Base-by-base conservation (phyloP, 2,797 vertebrate species). In the Lates japonicus region DNA sequence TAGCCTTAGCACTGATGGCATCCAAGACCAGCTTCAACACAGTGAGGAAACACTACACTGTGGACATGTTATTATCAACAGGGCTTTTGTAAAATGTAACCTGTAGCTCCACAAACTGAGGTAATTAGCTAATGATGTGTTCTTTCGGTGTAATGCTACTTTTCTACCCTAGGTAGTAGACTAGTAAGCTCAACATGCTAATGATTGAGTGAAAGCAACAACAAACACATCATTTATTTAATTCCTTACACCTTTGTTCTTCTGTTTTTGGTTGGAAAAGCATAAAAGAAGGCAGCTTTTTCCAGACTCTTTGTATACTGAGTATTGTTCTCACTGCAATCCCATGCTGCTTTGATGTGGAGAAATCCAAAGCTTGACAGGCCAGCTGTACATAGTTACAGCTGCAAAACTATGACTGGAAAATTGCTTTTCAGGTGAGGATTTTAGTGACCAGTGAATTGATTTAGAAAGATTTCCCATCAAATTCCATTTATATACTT, bases 331-430 rank as follows among this genome's bases (percentile, higher is more conserved):
- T 39, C 46, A 31, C 48, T 44, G 14, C 0, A n/a, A 19, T 7
- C n/a, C 44, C n/a, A 49, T 55, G 52, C 1, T 22, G 33, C 44
- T 67, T 71, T 49, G 17, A 5, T 29, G 14, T 59, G 16, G 17
- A 65, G 52, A 29, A 55, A 14, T 12, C 12, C 20, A 60, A 31
- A 41, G 59, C 39, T 58, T 16, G 52, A 65, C 25, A 65, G 66
- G 37, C 54, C 54, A n/a, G 55, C 22, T 42, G 12, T 22, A 11
- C 31, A 35, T 66, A 19, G 39, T 55, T 33, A 55, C 25, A 8
- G 5, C 46, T 49, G 17, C 14, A 5, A 71, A 25, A 33, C 49
- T 68, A 33, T 29, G 20, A 37, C 22, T 44, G 16, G 29, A 37
- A 7, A 16, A 46, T 25, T 8, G 0, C 52, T 31, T 16, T 13